Conservation (phyloP, 2,797 vertebrate genomes). For the Lutra lutra region DNA sequence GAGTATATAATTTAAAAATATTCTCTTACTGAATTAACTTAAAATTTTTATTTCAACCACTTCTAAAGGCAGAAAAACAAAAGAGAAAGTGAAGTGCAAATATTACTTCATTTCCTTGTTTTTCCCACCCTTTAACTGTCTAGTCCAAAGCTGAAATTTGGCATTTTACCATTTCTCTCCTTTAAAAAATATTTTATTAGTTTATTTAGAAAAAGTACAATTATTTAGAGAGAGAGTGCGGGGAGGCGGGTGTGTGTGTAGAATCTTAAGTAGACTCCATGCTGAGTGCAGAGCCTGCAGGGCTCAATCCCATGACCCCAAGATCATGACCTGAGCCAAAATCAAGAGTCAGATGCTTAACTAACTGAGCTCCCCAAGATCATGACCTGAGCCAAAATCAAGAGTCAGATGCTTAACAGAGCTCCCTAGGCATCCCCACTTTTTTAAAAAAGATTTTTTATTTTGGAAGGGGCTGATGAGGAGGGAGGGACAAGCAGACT, state of each 20-base stretch:
- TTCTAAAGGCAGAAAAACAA: neutral
- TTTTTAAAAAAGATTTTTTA: neutral
- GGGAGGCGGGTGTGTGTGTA: no score
- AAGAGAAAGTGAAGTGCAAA: neutral
- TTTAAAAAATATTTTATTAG: neutral
- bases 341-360: neutral
- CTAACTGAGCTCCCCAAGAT: neutral
- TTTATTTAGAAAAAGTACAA: neutral
- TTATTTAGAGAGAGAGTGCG: neutral
- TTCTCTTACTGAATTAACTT: neutral
- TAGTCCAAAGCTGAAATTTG: neutral
- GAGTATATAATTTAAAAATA: conserved; percentile 1
- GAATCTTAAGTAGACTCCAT: neutral
- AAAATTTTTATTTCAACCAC: conserved; percentile 12
- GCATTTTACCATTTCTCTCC: neutral
- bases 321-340: neutral
- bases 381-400: neutral
- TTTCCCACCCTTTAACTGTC: neutral
- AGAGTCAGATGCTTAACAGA: neutral
- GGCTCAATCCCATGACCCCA: neutral
- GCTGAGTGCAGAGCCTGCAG: neutral
- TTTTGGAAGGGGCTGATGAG: neutral
- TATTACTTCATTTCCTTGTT: neutral
- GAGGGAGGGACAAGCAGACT: neutral
- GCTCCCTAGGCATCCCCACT: neutral